A percentile compares a stretch with the other conserved stretches of the same genome.
Conservation (phyloP, 1,140 invertebrate genomes). For the Cyclargus thomasi region DNA sequence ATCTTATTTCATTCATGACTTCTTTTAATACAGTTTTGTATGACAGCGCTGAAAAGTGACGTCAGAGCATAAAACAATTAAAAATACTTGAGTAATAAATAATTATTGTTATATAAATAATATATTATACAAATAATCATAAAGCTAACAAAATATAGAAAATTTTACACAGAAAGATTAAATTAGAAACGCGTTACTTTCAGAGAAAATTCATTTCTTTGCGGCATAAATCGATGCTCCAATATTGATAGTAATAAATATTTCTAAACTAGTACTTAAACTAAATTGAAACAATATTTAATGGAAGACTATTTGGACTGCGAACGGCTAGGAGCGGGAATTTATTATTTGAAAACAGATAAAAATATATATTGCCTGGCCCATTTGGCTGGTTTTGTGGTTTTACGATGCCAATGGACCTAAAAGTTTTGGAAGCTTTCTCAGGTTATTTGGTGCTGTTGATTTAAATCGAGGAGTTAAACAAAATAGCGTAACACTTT, state of each 20-base stretch:
- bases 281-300: neutral
- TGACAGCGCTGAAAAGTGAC: no score
- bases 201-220: neutral
- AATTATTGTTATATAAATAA: no score
- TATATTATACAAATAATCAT: no score
- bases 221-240: neutral
- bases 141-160: no score
- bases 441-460: neutral
- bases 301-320: neutral
- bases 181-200: neutral
- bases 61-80: no score
- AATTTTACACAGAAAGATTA: no score
- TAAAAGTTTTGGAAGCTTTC: constrained; percentile 2
- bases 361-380: neutral
- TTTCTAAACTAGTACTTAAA: neutral
- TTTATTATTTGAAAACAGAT: neutral
- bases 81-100: no score
- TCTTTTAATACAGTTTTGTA: no score
- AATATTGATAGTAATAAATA: no score
- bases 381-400: constrained; percentile 5
- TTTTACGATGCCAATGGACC: constrained; percentile 5
- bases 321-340: neutral
- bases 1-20: no score
- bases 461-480: neutral
- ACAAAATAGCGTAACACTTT: neutral